Conservation (phyloP, 2,113 vertebrate genomes). For the Cinclus cinclus region DNA sequence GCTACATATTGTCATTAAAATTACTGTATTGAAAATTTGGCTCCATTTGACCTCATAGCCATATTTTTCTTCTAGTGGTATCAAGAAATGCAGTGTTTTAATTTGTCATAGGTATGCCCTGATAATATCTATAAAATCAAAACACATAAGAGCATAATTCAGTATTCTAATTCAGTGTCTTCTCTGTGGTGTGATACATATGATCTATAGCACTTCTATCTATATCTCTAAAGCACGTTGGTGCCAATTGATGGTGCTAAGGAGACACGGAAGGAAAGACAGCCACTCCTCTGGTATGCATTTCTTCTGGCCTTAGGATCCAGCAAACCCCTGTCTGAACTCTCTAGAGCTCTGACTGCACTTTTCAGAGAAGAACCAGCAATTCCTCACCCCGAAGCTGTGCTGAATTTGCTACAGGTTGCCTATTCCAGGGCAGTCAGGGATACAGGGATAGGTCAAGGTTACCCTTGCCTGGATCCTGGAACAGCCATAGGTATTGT, state of each 20-base stretch:
- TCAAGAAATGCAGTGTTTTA: slow-evolving; percentile 28
- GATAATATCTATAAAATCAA: background rate
- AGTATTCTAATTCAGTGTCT: background rate
- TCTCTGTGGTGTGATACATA: background rate
- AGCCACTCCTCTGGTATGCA: background rate
- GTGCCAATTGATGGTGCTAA: background rate
- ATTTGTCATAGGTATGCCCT: slow-evolving; percentile 22
- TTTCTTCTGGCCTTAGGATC: slow-evolving; percentile 3
- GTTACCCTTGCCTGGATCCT: background rate
- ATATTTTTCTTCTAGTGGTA: background rate
- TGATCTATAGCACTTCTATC: background rate
- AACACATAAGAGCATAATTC: slow-evolving; percentile 15
- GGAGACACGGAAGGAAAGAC: background rate
- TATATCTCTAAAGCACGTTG: background rate
- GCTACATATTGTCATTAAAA: background rate
- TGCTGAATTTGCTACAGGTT: background rate
- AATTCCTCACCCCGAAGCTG: background rate
- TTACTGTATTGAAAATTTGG: slow-evolving; percentile 1
- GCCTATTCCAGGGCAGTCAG: background rate
- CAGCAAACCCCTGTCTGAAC: background rate
- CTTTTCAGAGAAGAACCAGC: background rate
- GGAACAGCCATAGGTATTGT: background rate
- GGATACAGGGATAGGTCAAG: background rate
- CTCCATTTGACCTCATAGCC: background rate
- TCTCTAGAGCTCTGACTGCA: background rate